Evolutionary conservation across 2,113 vertebrate species (phyloP), one percentile per base, ranked within the genome.

Genomic region (Bambusicola thoracicus): DNA sequence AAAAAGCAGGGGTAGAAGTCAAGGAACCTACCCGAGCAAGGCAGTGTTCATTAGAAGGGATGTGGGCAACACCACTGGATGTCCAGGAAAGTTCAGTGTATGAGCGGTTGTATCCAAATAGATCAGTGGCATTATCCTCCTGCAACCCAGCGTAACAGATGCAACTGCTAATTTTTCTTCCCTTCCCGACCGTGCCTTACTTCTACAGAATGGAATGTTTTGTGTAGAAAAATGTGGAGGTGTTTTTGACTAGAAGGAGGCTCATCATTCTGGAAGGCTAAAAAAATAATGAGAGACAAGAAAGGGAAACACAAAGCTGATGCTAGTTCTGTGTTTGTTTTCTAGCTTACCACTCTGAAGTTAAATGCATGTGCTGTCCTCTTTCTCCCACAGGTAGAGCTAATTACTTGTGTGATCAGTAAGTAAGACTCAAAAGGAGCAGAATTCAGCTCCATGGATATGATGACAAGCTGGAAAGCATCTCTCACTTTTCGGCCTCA

Each of bases 231-330:
- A 66, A 34, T 32, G n/a, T 4, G 29, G 41, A 61, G 53, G 8
- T 13, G 36, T 44, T 19, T 79, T 89, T 65, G 34, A 65, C 15
- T n/a, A 1, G 0, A 74, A 87, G 22, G n/a, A 88, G 41, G 43
- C 44, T 81, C 34, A 29, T 77, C 9, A 5, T 19, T 41, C 46
- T 46, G 14, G 18, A 83, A 78, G 46, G 32, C 38, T 84, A 84
- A 91, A 94, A 94, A 90, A 74, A 32, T 49, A 62, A 38, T 55
- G 65, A 91, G 12, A 65, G 30, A 16, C n/a, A 72, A n/a, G 24
- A 58, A 19, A 90, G 24, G 12, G 36, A 82, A 77, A 21, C 49
- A 85, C 4, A 65, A 77, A 91, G 6, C 63, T 62, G 53, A 85
- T 16, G 55, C 40, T 55, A 74, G 22, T 77, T 69, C 32, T 32